Evolutionary conservation across 2,113 vertebrate species (phyloP).

Genomic region (Leptodactylus fuscus): DNA sequence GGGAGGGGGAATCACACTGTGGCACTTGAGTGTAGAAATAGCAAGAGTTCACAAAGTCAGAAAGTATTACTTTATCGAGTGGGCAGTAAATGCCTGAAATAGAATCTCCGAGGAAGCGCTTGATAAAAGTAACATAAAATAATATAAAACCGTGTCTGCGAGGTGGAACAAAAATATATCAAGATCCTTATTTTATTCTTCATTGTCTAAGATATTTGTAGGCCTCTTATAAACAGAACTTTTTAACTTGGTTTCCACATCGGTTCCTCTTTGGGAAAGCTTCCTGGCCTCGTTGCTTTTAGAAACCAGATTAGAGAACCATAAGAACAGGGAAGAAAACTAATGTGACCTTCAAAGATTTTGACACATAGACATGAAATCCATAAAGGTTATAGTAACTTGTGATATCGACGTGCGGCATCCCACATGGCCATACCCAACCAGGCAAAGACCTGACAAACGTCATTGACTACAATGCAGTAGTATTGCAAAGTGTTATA

Average conservation of each 20-base stretch:
- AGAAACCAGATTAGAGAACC: not conserved
- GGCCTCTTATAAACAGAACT: not conserved
- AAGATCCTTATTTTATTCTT: not conserved
- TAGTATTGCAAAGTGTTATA: too few relatives aligned
- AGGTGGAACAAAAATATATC: not conserved
- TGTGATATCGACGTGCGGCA: too few relatives aligned
- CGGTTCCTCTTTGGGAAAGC: not conserved
- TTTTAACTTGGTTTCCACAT: not conserved
- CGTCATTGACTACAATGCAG: too few relatives aligned
- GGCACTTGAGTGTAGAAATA: not conserved
- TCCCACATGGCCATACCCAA: too few relatives aligned
- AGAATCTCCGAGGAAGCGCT: not conserved
- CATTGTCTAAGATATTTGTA: not conserved
- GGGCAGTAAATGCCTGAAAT: slow-evolving; percentile 25
- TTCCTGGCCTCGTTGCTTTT: not conserved
- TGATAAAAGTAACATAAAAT: slow-evolving; percentile 7
- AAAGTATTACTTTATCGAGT: slow-evolving; percentile 33
- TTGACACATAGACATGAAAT: not conserved
- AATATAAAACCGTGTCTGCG: not conserved
- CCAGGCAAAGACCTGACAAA: too few relatives aligned
- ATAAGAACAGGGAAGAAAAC: not conserved
- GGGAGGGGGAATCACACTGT: not conserved
- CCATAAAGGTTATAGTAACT: not conserved
- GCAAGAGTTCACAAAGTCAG: slow-evolving; percentile 32
- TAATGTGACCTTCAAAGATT: not conserved